Percentiles rank a stretch among this genome's conserved stretches.
Evolutionary conservation across 2,888 invertebrate genomes (phyloP).

Genomic region (Allygus modestus): DNA sequence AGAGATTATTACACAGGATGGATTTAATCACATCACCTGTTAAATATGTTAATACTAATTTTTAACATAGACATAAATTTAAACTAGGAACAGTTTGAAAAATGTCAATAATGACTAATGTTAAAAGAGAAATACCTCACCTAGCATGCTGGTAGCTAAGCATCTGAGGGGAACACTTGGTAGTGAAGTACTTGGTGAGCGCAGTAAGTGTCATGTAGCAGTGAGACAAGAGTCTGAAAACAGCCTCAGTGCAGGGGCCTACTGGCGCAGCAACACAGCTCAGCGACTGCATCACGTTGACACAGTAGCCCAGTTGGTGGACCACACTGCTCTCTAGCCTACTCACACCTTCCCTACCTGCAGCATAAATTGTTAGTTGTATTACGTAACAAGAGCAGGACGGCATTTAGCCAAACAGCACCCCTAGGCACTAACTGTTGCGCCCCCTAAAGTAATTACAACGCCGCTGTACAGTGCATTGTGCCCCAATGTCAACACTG

Average conservation of each 20-base stretch:
- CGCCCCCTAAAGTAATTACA: too few relatives aligned
- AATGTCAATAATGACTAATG: too few relatives aligned
- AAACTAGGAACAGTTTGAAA: too few relatives aligned
- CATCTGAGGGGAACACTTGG: constrained; percentile 75
- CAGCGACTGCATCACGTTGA: constrained; percentile 77
- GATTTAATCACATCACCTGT: too few relatives aligned
- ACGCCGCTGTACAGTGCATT: too few relatives aligned
- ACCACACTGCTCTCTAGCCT: constrained; percentile 78
- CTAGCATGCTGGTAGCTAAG: constrained; percentile 77
- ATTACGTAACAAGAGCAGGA: too few relatives aligned
- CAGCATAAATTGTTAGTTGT: neutral
- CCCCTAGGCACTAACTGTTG: neutral
- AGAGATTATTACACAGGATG: too few relatives aligned
- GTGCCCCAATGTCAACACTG: too few relatives aligned
- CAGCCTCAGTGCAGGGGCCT: constrained; percentile 77
- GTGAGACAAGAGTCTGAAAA: constrained; percentile 78
- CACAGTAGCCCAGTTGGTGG: constrained; percentile 78
- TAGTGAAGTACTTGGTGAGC: constrained; percentile 79
- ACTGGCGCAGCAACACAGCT: constrained; percentile 77
- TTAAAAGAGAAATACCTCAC: too few relatives aligned
- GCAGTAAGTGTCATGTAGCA: constrained; percentile 78
- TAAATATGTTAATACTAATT: too few relatives aligned
- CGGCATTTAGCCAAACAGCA: neutral
- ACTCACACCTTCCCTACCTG: constrained; percentile 75
- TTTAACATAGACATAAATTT: too few relatives aligned